These are phyloP conservation scores for Petrocephalus microphthalmus DNA, from an alignment of 2,113 vertebrate species.

Conservation along the genomic window DNA sequence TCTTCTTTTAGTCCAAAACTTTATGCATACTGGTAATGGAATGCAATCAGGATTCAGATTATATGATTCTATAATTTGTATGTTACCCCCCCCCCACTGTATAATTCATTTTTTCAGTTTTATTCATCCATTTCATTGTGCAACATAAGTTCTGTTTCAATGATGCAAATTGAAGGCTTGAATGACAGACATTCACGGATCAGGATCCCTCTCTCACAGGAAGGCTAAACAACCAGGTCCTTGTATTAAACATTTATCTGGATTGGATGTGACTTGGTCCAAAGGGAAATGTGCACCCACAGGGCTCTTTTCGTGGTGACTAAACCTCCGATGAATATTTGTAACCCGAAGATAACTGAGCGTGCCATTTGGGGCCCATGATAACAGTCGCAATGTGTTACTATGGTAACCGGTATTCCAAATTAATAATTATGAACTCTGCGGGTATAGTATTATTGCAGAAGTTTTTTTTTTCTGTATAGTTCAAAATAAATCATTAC, in stretches of 20 bases:
- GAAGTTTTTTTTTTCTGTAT: neutral
- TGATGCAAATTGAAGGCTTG: conserved; percentile 22
- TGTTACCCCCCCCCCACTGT: neutral
- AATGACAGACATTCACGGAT: neutral
- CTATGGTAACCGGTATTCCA: neutral
- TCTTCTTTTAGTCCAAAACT: neutral
- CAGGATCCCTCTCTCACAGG: neutral
- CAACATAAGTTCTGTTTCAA: neutral
- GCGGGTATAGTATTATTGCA: neutral
- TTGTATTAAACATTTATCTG: conserved; percentile 19
- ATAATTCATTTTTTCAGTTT: conserved; percentile 9
- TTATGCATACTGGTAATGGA: neutral
- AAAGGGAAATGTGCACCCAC: neutral
- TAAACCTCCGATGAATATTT: neutral
- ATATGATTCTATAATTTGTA: neutral
- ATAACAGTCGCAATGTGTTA: neutral
- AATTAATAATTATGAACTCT: neutral
- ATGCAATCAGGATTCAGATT: conserved; percentile 12
- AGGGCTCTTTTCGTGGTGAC: neutral
- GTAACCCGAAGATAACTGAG: neutral
- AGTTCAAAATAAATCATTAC: neutral
- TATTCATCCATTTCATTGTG: conserved; percentile 9
- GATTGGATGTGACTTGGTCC: neutral
- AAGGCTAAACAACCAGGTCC: neutral
- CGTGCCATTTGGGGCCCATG: neutral